phyloP scores from a whole-genome alignment of 1,140 invertebrate genomes.

The Pseudomyrmex dendroicus region DNA sequence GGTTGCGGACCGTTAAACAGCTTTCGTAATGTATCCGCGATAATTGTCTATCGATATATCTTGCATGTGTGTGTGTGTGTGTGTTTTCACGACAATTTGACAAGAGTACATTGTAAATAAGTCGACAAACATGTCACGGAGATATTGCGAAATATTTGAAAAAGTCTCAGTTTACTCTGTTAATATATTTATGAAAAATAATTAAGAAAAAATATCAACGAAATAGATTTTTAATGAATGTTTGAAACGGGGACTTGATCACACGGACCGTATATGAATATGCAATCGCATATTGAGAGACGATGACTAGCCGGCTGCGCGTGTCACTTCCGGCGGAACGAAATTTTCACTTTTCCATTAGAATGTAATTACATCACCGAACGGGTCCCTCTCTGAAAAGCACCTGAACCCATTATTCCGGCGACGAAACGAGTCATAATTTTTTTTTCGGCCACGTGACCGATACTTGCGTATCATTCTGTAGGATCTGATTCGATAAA shows the following conservation, averaged over 20 bases:
- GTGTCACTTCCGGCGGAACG: constrained; percentile 61
- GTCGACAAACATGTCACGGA: too few species aligned
- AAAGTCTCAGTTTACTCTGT: neutral
- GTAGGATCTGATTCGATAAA: constrained; percentile 66
- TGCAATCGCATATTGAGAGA: constrained; percentile 26
- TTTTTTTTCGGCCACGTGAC: constrained; percentile 73
- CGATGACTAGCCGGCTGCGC: constrained; percentile 13
- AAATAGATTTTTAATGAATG: neutral
- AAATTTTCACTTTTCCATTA: constrained; percentile 74
- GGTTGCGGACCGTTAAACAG: constrained; percentile 48
- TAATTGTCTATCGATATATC: constrained; percentile 10
- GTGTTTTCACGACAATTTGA: neutral
- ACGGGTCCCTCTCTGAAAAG: neutral
- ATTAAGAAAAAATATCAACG: neutral
- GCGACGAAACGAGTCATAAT: constrained; percentile 74
- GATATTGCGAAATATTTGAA: too few species aligned
- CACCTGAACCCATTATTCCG: constrained; percentile 67
- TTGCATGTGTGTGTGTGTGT: neutral
- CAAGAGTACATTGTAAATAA: neutral
- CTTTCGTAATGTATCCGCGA: constrained; percentile 37
- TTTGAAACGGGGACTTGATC: neutral
- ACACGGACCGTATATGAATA: neutral
- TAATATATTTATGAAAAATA: neutral
- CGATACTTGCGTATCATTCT: constrained; percentile 62
- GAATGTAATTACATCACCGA: constrained; percentile 66